phyloP scores from a whole-genome alignment of 2,797 vertebrate genomes.

The Propithecus perrieri region DNA sequence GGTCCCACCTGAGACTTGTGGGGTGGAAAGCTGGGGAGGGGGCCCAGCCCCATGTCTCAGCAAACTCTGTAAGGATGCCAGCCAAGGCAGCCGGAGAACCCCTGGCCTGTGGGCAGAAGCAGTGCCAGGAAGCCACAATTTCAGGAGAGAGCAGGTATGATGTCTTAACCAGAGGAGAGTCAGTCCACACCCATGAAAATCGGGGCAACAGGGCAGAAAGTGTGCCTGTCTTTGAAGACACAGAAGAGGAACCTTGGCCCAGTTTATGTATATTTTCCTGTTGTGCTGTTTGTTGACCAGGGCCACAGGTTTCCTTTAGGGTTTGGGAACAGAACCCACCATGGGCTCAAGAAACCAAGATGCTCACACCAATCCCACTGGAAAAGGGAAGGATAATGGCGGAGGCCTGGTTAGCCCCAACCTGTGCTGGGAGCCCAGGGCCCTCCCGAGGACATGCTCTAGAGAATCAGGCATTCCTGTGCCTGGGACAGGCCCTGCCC shows the following conservation, averaged over 20 bases:
- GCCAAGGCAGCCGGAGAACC: too few relatives aligned
- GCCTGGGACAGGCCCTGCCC: not conserved
- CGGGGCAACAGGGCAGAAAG: not conserved
- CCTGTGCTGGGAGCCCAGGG: not conserved
- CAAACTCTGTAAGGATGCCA: rapidly evolving
- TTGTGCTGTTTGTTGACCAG: not conserved
- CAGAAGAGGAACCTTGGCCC: not conserved
- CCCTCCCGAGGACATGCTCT: not conserved
- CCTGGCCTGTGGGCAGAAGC: rapidly evolving
- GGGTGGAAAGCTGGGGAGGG: not conserved
- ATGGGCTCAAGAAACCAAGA: not conserved
- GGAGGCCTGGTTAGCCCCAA: rapidly evolving
- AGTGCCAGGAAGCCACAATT: not conserved
- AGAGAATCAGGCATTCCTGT: rapidly evolving
- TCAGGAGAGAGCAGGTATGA: too few relatives aligned
- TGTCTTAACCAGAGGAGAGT: too few relatives aligned
- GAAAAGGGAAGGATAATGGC: not conserved
- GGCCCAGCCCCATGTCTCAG: not conserved
- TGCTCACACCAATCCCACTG: not conserved
- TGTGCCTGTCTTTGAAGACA: not conserved
- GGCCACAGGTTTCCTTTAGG: not conserved
- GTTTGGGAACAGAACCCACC: not conserved
- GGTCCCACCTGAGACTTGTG: not conserved
- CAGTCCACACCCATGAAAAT: too few relatives aligned
- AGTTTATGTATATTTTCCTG: not conserved